Evolutionary conservation across 1,140 invertebrate species (phyloP).

Genomic region (Bombus huntii): DNA sequence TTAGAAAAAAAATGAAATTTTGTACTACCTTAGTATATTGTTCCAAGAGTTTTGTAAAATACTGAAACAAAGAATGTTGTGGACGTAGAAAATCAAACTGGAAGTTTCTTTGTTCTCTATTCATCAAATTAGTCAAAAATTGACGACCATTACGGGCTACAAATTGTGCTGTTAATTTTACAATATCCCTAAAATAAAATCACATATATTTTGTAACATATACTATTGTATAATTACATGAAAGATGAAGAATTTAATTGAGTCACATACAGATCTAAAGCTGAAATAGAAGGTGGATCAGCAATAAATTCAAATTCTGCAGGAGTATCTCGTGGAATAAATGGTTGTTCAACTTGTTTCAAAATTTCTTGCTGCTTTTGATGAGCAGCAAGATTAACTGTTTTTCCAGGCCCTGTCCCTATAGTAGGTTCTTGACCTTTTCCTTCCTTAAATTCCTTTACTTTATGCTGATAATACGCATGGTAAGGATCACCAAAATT

Average conservation of each 20-base stretch:
- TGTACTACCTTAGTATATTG: conserved; percentile 95
- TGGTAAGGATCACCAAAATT: conserved; percentile 98
- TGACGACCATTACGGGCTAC: conserved; percentile 99
- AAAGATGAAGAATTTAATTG: conserved; percentile 48
- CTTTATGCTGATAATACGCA: conserved; percentile 99
- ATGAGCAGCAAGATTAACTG: conserved; percentile 87
- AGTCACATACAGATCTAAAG: conserved; percentile 93
- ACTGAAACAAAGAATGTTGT: conserved; percentile 99
- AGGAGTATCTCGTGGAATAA: conserved; percentile 97
- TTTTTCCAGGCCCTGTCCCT: conserved; percentile 78
- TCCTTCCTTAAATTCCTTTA: conserved; percentile 97
- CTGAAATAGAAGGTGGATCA: conserved; percentile 99
- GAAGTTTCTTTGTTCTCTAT: conserved; percentile 98
- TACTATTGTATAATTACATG: conserved; percentile 30
- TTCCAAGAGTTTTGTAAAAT: conserved; percentile 98
- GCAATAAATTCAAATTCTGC: conserved; percentile 98
- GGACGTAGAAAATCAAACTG: conserved; percentile 99
- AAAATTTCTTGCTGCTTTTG: conserved; percentile 94
- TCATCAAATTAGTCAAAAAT: conserved; percentile 99
- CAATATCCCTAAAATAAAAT: conserved; percentile 91
- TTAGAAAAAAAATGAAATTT: not conserved
- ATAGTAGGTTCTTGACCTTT: conserved; percentile 85
- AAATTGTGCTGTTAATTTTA: conserved; percentile 99
- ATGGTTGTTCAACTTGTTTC: conserved; percentile 93
- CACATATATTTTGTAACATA: conserved; percentile 28